These are phyloP conservation scores for Galaxea fascicularis DNA, from an alignment of 92 coral and sea anemone species.

Conservation along the genomic window DNA sequence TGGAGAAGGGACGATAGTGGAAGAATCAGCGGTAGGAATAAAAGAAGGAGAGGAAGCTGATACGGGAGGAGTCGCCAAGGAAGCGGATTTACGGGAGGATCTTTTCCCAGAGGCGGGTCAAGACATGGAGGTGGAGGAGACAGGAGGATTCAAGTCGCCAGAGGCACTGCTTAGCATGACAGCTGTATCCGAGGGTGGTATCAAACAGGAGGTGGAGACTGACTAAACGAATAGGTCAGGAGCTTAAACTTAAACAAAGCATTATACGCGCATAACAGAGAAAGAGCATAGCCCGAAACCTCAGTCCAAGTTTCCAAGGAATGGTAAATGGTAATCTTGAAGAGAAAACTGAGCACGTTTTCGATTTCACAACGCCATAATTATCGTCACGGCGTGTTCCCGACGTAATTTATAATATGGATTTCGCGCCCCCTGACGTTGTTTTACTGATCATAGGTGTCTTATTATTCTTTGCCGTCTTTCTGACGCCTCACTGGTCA, in stretches of 20 bases:
- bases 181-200: not conserved
- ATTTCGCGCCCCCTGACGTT: no score
- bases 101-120: slow-evolving; percentile 68
- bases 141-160: slow-evolving; percentile 75
- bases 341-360: not conserved
- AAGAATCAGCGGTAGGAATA: not conserved
- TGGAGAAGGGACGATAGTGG: slow-evolving; percentile 14
- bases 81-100: slow-evolving; percentile 73
- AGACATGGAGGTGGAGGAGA: slow-evolving; percentile 73
- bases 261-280: not conserved
- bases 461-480: no score
- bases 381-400: no score
- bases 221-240: slow-evolving; percentile 6
- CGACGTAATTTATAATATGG: no score
- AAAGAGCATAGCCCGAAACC: not conserved
- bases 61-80: slow-evolving; percentile 43
- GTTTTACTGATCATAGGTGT: no score
- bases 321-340: no score
- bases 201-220: slow-evolving; percentile 30
- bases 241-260: not conserved
- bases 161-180: slow-evolving; percentile 83
- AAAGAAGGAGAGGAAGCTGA: slow-evolving; percentile 3
- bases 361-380: not conserved
- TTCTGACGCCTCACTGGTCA: no score
- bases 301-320: no score